Evolutionary conservation across 2,888 invertebrate genomes (phyloP), one percentile per base, ranked within the genome.

Genomic region (Temnothorax unifasciatus): DNA sequence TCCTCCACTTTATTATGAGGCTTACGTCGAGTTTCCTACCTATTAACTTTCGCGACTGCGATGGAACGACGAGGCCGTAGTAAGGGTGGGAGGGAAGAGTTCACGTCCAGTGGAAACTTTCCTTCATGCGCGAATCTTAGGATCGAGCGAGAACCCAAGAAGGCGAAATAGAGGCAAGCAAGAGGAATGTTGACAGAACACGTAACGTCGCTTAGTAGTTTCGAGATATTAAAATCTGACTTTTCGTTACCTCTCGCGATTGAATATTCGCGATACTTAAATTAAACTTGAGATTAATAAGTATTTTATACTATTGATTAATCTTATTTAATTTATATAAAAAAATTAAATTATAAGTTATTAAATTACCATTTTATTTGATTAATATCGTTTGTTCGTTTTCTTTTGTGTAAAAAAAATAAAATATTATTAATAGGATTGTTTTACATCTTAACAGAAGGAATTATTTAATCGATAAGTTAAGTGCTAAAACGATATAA

Each of bases 1-100:
- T 89, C 83, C 85, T 86, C 85, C 87, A 88, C 88, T 92, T 91
- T 90, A 91, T 92, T 91, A 87, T 85, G 85, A 85, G 89, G 88
- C 90, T 92, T 89, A 86, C 88, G 86, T 85, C 68, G 85, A 86
- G 87, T 90, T 83, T 87, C 86, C 83, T 87, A 87, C 84, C 87
- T 91, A 91, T 88, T 91, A 88, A 91, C 88, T 87, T 85, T 76
- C 82, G 73, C 68, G 86, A 47, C 50, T 63, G n/a, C 61, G 63
- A 61, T 34, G 44, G 69, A 63, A 68, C 52, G 34, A 69, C 44
- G 54, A 66, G 64, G 13, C 25, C 54, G 41, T 44, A 25, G 41
- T 3, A 4, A 2, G 77, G 73, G 34, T 34, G 41, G 64, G 74
- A 47, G 68, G 59, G 75, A 69, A 85, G 85, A 85, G 83, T 68